A percentile compares a stretch with the other conserved stretches of the same genome.
Conservation (phyloP, 2,888 invertebrate genomes). For the Melinaea menophilus region DNA sequence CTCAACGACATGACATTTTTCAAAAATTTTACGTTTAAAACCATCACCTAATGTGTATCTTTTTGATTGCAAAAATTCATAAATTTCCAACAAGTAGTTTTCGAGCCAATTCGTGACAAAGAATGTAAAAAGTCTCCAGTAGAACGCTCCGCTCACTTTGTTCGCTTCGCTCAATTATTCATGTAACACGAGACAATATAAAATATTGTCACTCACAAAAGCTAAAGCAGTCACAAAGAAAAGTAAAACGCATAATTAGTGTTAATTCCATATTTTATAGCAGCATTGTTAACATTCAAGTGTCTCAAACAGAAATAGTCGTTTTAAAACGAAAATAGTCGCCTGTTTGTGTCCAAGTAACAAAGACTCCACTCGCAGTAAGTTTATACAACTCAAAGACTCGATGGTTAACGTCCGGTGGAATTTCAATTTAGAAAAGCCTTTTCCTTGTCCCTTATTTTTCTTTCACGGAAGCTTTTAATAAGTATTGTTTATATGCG, state of each 20-base stretch:
- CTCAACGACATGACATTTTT: too few relatives aligned
- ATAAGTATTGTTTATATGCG: not conserved
- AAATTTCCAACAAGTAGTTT: too few relatives aligned
- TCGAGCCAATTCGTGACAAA: too few relatives aligned
- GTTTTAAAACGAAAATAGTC: slow-evolving; percentile 24
- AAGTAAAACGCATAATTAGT: not conserved
- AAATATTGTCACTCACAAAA: too few relatives aligned
- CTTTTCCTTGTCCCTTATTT: not conserved
- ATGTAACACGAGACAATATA: too few relatives aligned
- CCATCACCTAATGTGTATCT: too few relatives aligned
- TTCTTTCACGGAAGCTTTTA: not conserved
- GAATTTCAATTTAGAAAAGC: slow-evolving; percentile 22
- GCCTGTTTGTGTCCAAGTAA: slow-evolving; percentile 24
- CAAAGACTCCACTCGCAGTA: slow-evolving; percentile 28
- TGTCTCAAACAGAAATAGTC: slow-evolving; percentile 13
- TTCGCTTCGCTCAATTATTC: too few relatives aligned
- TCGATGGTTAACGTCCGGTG: slow-evolving; percentile 23
- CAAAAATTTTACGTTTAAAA: too few relatives aligned
- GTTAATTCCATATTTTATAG: not conserved
- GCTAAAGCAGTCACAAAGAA: not conserved
- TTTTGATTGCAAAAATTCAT: too few relatives aligned
- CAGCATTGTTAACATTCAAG: slow-evolving; percentile 8
- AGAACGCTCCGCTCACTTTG: too few relatives aligned
- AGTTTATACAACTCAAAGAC: slow-evolving; percentile 18
- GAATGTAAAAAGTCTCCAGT: too few relatives aligned